Percentiles rank a stretch among this genome's conserved stretches.
Conservation (phyloP, 2,888 invertebrate species). For the Trichacis sp. region DNA sequence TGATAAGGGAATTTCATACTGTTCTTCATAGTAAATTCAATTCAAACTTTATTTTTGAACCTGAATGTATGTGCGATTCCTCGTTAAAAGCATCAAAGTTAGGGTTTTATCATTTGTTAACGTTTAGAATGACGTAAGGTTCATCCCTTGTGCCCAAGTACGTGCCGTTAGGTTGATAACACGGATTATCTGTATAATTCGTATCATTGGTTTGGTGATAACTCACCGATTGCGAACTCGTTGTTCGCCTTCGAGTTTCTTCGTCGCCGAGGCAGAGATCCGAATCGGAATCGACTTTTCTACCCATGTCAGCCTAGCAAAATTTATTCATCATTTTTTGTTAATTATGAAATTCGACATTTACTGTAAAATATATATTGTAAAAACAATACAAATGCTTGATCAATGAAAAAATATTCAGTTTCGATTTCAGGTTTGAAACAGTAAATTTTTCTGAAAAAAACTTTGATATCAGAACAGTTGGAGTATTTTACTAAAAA, state of each 20-base stretch:
- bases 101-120: slow-evolving; percentile 64
- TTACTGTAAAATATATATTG: slow-evolving; percentile 11
- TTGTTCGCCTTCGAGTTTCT: slow-evolving; percentile 64
- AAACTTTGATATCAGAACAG: too few relatives aligned
- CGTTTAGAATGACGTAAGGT: slow-evolving; percentile 67
- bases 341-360: too few relatives aligned
- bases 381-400: background rate
- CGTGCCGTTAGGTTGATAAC: slow-evolving; percentile 66
- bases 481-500: too few relatives aligned
- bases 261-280: slow-evolving; percentile 88
- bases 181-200: slow-evolving; percentile 68
- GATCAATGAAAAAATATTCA: background rate
- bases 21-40: too few relatives aligned
- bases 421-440: background rate
- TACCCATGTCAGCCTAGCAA: slow-evolving; percentile 75
- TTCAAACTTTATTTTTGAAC: too few relatives aligned
- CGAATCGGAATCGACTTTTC: slow-evolving; percentile 87
- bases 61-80: too few relatives aligned
- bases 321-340: too few relatives aligned
- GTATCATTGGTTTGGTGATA: slow-evolving; percentile 66
- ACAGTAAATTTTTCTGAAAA: background rate
- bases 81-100: too few relatives aligned
- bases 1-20: too few relatives aligned
- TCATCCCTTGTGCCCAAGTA: slow-evolving; percentile 61
- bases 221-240: slow-evolving; percentile 67